These are phyloP conservation scores for Euthynnus affinis DNA, from an alignment of 2,797 vertebrate genomes.

Conservation along the genomic window DNA sequence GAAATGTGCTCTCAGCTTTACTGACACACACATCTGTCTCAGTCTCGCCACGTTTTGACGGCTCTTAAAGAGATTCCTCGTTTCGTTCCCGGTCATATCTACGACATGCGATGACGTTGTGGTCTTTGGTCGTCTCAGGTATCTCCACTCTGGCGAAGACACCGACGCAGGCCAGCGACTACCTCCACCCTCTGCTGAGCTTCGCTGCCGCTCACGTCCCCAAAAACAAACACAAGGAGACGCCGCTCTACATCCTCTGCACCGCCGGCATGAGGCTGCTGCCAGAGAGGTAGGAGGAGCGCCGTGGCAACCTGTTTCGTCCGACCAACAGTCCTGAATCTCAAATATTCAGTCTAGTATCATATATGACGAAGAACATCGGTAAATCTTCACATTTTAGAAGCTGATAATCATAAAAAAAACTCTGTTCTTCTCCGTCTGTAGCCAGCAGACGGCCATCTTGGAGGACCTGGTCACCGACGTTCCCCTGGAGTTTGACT, in stretches of 20 bases:
- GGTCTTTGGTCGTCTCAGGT: conserved; percentile 76
- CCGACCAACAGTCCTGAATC: no score
- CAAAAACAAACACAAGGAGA: conserved; percentile 93
- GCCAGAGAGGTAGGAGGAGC: conserved; percentile 93
- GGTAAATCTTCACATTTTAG: no score
- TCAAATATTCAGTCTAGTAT: no score
- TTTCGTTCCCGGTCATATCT: no score
- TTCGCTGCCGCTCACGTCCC: conserved; percentile 95
- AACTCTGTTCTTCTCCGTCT: neutral
- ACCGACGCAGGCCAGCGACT: conserved; percentile 93
- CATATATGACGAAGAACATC: neutral
- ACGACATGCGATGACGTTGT: no score
- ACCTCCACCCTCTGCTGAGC: conserved; percentile 92
- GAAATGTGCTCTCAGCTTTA: no score
- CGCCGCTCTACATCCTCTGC: conserved; percentile 96
- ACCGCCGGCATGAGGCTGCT: conserved; percentile 96
- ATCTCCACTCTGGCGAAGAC: conserved; percentile 93
- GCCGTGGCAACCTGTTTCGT: no score
- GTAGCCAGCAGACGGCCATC: conserved; percentile 93
- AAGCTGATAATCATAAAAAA: neutral
- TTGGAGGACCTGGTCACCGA: conserved; percentile 94
- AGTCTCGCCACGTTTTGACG: no score
- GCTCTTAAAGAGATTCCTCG: no score
- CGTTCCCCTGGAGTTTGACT: conserved; percentile 93
- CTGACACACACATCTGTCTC: no score